phyloP scores from a whole-genome alignment of 2,113 vertebrate species.

The Cyprinodon tularosa region DNA sequence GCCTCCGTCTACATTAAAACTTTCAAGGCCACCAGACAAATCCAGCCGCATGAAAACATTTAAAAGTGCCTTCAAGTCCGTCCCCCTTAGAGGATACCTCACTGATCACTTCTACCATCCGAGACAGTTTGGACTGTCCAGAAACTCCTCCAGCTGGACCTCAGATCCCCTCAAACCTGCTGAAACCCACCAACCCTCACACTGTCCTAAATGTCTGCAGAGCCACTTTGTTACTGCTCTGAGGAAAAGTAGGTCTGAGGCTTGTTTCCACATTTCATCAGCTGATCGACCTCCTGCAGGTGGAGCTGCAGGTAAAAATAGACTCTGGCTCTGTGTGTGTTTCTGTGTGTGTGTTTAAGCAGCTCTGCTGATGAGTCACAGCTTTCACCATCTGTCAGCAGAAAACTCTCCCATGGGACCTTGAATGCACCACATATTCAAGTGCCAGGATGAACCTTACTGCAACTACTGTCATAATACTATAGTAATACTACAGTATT shows the following conservation, averaged over 20 bases:
- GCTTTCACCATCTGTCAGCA: slow-evolving; percentile 25
- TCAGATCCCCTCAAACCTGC: too few species aligned
- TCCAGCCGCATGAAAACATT: too few species aligned
- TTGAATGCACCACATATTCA: slow-evolving; percentile 4
- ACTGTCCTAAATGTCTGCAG: not conserved
- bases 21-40: too few species aligned
- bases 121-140: too few species aligned
- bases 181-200: too few species aligned
- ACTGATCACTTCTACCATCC: too few species aligned
- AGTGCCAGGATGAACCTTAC: not conserved
- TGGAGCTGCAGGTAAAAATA: slow-evolving; percentile 20
- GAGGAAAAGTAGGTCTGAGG: slow-evolving; percentile 1
- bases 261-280: slow-evolving; percentile 1
- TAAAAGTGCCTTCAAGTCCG: too few species aligned
- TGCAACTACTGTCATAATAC: not conserved
- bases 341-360: slow-evolving; percentile 6
- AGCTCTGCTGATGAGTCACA: slow-evolving; percentile 29
- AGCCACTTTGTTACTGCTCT: not conserved
- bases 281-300: slow-evolving; percentile 7
- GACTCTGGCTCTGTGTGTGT: not conserved
- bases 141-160: too few species aligned
- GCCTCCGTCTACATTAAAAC: too few species aligned
- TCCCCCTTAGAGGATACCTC: too few species aligned
- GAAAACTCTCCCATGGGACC: slow-evolving; percentile 19
- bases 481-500: not conserved